These are phyloP conservation scores for Tychaedon coryphoeus DNA, from an alignment of 2,113 vertebrate genomes.

Conservation along the genomic window DNA sequence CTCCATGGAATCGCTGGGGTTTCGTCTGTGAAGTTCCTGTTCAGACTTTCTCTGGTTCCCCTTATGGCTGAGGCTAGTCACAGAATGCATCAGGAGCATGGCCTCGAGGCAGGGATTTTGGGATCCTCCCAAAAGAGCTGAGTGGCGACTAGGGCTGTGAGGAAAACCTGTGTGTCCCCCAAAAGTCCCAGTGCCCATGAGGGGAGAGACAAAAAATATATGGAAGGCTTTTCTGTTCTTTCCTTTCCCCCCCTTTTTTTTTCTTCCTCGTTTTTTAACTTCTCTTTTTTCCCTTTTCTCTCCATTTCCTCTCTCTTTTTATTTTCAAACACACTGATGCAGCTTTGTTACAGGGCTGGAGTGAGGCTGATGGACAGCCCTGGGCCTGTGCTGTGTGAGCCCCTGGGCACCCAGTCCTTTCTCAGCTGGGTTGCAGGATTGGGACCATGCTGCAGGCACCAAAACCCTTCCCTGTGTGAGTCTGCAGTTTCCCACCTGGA, in stretches of 20 bases:
- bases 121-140: background rate
- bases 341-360: background rate
- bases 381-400: background rate
- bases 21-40: background rate
- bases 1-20: background rate
- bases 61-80: background rate
- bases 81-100: accelerated
- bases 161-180: accelerated
- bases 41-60: background rate
- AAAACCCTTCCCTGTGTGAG: accelerated
- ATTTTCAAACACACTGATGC: background rate
- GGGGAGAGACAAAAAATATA: accelerated
- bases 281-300: background rate
- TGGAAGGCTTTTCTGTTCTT: background rate
- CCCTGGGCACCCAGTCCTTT: background rate
- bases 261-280: accelerated
- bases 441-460: accelerated
- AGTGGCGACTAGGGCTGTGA: background rate
- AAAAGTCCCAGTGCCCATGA: accelerated
- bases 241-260: accelerated
- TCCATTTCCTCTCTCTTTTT: background rate
- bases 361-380: background rate
- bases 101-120: accelerated
- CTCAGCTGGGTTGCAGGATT: accelerated
- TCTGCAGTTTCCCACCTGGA: accelerated